A percentile compares a stretch with the other conserved stretches of the same genome.
Evolutionary conservation across 1,140 invertebrate genomes (phyloP).

Genomic region (Ceratina calcarata): DNA sequence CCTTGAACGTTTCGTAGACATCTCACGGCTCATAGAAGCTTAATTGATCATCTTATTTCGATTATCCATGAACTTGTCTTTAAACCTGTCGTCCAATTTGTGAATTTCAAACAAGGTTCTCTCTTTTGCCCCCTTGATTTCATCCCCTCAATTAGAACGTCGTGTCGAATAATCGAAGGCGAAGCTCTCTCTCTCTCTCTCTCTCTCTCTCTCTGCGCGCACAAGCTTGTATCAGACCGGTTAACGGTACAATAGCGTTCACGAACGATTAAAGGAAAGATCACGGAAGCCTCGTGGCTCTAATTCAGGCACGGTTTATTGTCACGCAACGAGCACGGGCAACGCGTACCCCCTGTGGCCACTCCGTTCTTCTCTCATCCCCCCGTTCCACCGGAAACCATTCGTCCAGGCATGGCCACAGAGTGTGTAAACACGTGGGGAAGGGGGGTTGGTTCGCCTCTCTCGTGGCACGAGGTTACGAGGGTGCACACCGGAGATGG

Average conservation of each 20-base stretch:
- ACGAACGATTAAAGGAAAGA: constrained; percentile 24
- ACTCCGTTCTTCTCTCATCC: no score
- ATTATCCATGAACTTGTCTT: not conserved
- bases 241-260: not conserved
- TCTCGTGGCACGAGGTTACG: constrained; percentile 58
- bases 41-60: not conserved
- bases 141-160: not conserved
- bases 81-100: not conserved
- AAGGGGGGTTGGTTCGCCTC: constrained; percentile 27
- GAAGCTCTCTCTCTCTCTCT: not conserved
- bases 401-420: constrained; percentile 61
- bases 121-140: not conserved
- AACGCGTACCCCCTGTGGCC: constrained; percentile 4
- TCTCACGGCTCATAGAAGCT: no score
- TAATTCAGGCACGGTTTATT: constrained; percentile 42
- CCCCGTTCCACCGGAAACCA: constrained; percentile 49
- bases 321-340: constrained; percentile 37
- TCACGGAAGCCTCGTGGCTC: constrained; percentile 22
- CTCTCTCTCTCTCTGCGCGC: not conserved
- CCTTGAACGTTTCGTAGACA: not conserved
- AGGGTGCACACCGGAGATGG: constrained; percentile 50
- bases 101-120: not conserved
- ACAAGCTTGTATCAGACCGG: not conserved
- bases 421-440: constrained; percentile 61
- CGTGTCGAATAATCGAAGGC: not conserved